Percentiles rank a stretch among this genome's conserved stretches.
These are phyloP conservation scores for Saccostrea cuccullata DNA, from an alignment of 1,140 invertebrate species.

Conservation along the genomic window DNA sequence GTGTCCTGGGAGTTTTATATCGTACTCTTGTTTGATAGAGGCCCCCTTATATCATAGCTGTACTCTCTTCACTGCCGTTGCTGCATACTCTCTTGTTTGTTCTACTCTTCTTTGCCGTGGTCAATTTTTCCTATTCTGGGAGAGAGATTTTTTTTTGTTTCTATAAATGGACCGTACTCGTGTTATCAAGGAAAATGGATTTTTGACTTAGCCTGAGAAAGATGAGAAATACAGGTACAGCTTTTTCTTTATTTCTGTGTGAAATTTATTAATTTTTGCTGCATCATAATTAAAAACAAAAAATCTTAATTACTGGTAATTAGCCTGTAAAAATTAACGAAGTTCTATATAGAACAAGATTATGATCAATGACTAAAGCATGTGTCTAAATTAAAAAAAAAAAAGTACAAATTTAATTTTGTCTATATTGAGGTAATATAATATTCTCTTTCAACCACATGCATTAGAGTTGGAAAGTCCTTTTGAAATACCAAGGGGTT, in stretches of 20 bases:
- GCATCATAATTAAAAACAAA: no score
- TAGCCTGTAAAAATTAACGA: background rate
- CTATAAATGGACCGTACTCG: conserved; percentile 13
- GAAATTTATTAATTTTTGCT: background rate
- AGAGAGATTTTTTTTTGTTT: background rate
- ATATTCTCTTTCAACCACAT: background rate
- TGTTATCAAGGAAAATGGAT: conserved; percentile 24
- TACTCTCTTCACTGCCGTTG: background rate
- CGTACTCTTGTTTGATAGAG: conserved; percentile 19
- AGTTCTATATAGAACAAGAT: background rate
- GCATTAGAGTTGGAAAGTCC: background rate
- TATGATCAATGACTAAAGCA: background rate
- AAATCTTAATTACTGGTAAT: no score
- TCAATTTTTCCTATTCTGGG: background rate
- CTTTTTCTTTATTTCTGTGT: background rate
- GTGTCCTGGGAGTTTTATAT: conserved; percentile 33
- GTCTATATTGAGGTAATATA: background rate
- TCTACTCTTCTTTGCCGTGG: background rate
- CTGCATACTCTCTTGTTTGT: conserved; percentile 5
- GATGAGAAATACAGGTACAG: conserved; percentile 10
- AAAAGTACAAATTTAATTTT: background rate
- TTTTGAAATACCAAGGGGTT: background rate
- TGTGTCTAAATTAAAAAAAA: background rate
- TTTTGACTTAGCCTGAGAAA: background rate
- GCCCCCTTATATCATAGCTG: conserved; percentile 21